Evolutionary conservation across 2,113 vertebrate genomes (phyloP).

Genomic region (Brachypteracias leptosomus): DNA sequence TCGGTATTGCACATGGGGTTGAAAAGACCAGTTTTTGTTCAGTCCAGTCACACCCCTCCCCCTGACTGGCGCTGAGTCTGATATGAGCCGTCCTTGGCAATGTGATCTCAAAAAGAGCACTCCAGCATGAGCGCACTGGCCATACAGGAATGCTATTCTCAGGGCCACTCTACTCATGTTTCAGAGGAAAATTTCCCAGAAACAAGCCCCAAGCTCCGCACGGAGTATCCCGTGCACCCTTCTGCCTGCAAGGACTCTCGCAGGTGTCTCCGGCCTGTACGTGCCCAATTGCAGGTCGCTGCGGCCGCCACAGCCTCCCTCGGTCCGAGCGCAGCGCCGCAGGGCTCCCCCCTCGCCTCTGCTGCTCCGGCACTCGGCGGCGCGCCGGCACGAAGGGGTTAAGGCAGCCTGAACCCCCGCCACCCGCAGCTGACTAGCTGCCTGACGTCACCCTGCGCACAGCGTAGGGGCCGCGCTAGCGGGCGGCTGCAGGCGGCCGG

Average conservation of each 20-base stretch:
- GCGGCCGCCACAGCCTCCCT: background rate
- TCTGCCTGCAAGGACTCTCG: background rate
- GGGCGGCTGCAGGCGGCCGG: too few relatives aligned
- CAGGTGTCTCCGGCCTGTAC: background rate
- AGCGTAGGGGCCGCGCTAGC: background rate
- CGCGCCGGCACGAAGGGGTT: background rate
- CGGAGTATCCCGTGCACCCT: rapidly evolving
- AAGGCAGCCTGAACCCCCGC: background rate
- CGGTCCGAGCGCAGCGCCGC: rapidly evolving
- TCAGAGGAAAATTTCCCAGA: background rate
- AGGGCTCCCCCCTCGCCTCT: rapidly evolving
- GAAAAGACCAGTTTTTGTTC: background rate
- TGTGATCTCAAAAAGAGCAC: background rate
- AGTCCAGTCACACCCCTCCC: background rate
- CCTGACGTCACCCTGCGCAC: constrained; percentile 74
- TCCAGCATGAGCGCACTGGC: background rate
- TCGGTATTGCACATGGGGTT: background rate
- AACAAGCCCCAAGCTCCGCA: background rate
- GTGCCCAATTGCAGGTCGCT: rapidly evolving
- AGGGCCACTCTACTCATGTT: background rate
- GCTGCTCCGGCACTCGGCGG: background rate
- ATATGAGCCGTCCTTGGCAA: background rate
- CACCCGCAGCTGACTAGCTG: background rate
- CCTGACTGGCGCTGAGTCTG: background rate
- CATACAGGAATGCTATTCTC: background rate